A percentile compares a stretch with the other conserved stretches of the same genome.
These are phyloP conservation scores for Bos indicus DNA, from an alignment of 2,113 vertebrate species.

Conservation along the genomic window DNA sequence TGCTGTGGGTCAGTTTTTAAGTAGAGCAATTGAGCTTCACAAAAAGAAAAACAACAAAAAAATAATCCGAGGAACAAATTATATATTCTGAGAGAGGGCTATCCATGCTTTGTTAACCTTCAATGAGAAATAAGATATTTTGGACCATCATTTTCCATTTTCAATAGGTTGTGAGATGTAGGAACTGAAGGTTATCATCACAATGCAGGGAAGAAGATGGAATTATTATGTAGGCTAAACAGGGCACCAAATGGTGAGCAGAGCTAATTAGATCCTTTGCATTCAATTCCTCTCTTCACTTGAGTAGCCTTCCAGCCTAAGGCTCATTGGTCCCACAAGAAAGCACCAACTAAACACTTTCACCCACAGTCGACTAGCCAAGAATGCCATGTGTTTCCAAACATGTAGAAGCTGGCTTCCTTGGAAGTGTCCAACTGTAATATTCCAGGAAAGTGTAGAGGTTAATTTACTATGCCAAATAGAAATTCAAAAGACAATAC, in stretches of 20 bases:
- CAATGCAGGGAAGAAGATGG: not conserved
- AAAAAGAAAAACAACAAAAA: not conserved
- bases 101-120: not conserved
- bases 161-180: not conserved
- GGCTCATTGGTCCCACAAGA: not conserved
- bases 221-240: not conserved
- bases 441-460: not conserved
- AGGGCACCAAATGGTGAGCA: not conserved
- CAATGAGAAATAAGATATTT: not conserved
- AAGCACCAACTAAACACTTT: not conserved
- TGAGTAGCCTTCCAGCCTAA: not conserved
- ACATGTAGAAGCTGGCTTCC: not conserved
- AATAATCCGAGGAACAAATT: not conserved
- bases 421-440: not conserved
- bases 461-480: not conserved
- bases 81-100: not conserved
- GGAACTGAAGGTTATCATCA: not conserved
- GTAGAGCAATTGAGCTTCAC: not conserved
- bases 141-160: not conserved
- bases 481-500: not conserved
- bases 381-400: not conserved
- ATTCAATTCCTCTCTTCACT: not conserved
- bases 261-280: not conserved
- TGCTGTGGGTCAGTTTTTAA: not conserved
- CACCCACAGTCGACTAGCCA: not conserved